A percentile compares a stretch with the other conserved stretches of the same genome.
Evolutionary conservation across 2,797 vertebrate genomes (phyloP).

Genomic region (Typhlichthys subterraneus): DNA sequence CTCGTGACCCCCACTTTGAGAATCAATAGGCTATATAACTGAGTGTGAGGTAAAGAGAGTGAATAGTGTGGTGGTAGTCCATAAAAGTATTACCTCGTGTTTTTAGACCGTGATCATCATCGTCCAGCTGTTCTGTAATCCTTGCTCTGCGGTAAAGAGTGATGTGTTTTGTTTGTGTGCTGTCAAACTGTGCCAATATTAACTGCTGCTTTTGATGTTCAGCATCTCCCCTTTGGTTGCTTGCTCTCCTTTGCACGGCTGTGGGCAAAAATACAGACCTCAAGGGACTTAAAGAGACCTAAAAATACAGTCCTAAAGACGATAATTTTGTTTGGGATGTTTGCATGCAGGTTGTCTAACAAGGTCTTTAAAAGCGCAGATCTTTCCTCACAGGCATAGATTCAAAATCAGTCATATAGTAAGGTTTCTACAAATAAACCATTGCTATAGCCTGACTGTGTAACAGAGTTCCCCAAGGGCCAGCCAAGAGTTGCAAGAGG

Average conservation of each 20-base stretch:
- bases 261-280: conserved; percentile 24
- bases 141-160: too few species aligned
- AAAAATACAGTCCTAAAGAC: conserved; percentile 31
- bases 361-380: conserved; percentile 62
- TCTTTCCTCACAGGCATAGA: conserved; percentile 65
- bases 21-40: too few species aligned
- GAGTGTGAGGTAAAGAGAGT: not conserved
- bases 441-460: conserved; percentile 53
- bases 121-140: conserved; percentile 51
- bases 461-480: conserved; percentile 69
- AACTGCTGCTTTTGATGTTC: conserved; percentile 51
- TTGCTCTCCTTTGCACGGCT: conserved; percentile 17
- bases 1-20: too few species aligned
- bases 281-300: not conserved
- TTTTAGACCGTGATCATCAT: conserved; percentile 37
- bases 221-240: conserved; percentile 37
- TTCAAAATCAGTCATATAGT: conserved; percentile 63
- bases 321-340: conserved; percentile 53
- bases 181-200: conserved; percentile 39
- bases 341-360: conserved; percentile 61
- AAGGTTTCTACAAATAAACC: conserved; percentile 63
- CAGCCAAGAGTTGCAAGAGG: conserved; percentile 59
- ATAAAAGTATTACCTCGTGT: conserved; percentile 27
- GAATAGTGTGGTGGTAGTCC: conserved; percentile 33
- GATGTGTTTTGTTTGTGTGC: conserved; percentile 46